Conservation (phyloP, 1,140 invertebrate genomes). For the Polyergus mexicanus region DNA sequence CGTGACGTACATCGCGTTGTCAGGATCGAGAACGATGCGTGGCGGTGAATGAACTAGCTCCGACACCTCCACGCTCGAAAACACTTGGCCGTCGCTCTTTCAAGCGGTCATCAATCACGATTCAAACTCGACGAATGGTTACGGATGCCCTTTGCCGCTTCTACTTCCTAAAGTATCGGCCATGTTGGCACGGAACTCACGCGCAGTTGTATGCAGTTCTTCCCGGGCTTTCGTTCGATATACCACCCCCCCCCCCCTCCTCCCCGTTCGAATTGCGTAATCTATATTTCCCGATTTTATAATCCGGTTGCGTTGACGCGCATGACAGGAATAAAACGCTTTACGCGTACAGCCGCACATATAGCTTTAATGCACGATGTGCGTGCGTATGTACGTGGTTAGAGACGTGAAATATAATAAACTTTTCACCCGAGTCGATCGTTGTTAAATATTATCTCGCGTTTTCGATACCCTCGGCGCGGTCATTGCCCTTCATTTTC, state of each 20-base stretch:
- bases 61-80: conserved; percentile 77
- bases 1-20: conserved; percentile 45
- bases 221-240: too few relatives aligned
- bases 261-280: too few relatives aligned
- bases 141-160: conserved; percentile 69
- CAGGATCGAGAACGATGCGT: conserved; percentile 45
- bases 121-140: conserved; percentile 74
- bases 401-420: conserved; percentile 44
- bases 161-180: conserved; percentile 71
- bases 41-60: conserved; percentile 38
- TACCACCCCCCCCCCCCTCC: too few relatives aligned
- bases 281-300: background rate
- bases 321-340: background rate
- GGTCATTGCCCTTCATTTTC: conserved; percentile 48
- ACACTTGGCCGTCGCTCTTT: conserved; percentile 78
- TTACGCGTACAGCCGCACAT: background rate
- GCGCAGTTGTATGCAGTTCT: background rate
- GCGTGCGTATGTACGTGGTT: background rate
- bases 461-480: conserved; percentile 41
- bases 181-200: conserved; percentile 64
- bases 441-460: conserved; percentile 47
- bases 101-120: conserved; percentile 81
- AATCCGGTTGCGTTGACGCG: background rate
- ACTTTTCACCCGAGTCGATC: conserved; percentile 53
- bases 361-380: conserved; percentile 1